A percentile compares a stretch with the other conserved stretches of the same genome.
Conservation (phyloP, 2,888 invertebrate species). For the Lasioglossum oenotherae region DNA sequence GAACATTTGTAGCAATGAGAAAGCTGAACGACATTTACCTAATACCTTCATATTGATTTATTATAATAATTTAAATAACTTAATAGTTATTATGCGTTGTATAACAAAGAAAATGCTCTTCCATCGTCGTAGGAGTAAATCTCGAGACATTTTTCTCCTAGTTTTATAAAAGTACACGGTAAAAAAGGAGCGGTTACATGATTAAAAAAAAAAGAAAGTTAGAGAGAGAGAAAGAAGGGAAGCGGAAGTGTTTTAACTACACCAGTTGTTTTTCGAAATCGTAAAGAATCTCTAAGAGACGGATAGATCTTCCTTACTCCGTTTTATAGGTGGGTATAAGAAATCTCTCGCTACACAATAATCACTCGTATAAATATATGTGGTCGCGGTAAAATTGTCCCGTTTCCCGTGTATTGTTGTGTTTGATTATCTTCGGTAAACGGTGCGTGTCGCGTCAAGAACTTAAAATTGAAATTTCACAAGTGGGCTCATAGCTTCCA, state of each 20-base stretch:
- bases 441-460: conserved; percentile 33
- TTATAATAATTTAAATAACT: conserved; percentile 57
- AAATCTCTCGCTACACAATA: conserved; percentile 7
- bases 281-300: neutral
- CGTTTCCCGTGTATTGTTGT: conserved; percentile 10
- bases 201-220: neutral
- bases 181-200: conserved; percentile 12
- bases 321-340: conserved; percentile 13
- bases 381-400: conserved; percentile 19
- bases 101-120: conserved; percentile 33
- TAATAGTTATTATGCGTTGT: conserved; percentile 36
- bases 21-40: conserved; percentile 25
- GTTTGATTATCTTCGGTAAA: conserved; percentile 31
- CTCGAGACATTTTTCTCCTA: conserved; percentile 5
- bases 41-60: conserved; percentile 39
- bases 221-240: neutral
- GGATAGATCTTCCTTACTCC: neutral
- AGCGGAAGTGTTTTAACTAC: neutral
- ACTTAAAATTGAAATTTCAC: conserved; percentile 31
- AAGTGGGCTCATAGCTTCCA: conserved; percentile 38
- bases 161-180: conserved; percentile 28
- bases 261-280: neutral
- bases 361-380: conserved; percentile 28
- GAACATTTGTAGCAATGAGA: neutral
- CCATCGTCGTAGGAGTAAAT: conserved; percentile 31